phyloP scores from a whole-genome alignment of 2,113 vertebrate species.

The Strigops habroptila region DNA sequence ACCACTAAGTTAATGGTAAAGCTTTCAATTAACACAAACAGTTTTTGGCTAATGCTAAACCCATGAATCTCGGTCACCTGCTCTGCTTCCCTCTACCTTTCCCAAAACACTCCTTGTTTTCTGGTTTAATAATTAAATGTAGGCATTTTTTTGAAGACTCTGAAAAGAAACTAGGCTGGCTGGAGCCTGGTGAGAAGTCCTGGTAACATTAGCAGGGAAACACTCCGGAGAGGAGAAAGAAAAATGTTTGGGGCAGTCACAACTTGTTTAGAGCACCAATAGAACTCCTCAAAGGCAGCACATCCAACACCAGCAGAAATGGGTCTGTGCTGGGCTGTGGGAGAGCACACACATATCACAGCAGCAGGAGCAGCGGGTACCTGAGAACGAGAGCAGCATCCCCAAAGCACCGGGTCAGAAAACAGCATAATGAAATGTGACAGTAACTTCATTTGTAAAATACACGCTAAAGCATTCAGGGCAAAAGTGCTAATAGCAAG shows the following conservation, averaged over 20 bases:
- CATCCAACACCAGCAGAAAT: neutral
- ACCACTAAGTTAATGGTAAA: neutral
- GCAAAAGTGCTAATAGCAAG: conserved; percentile 30
- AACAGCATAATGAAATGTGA: conserved; percentile 45
- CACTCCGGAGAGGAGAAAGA: neutral
- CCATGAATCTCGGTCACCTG: neutral
- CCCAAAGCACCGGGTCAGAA: neutral
- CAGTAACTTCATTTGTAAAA: conserved; percentile 54
- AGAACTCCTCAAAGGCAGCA: neutral
- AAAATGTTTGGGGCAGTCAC: neutral
- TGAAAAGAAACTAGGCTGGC: neutral
- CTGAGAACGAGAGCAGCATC: neutral
- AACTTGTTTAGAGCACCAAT: neutral
- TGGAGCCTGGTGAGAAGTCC: neutral
- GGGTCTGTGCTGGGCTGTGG: neutral
- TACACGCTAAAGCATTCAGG: neutral
- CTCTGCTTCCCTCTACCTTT: neutral
- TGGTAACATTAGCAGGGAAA: neutral
- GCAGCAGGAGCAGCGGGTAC: neutral
- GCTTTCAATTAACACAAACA: neutral
- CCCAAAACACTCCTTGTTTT: neutral
- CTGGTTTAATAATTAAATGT: conserved; percentile 10
- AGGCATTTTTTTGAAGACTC: neutral
- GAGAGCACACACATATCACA: neutral
- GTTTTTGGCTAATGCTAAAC: neutral